Percentiles rank a stretch among this genome's conserved stretches.
Conservation (phyloP, 1,140 invertebrate genomes). For the Heliconius hermathena region DNA sequence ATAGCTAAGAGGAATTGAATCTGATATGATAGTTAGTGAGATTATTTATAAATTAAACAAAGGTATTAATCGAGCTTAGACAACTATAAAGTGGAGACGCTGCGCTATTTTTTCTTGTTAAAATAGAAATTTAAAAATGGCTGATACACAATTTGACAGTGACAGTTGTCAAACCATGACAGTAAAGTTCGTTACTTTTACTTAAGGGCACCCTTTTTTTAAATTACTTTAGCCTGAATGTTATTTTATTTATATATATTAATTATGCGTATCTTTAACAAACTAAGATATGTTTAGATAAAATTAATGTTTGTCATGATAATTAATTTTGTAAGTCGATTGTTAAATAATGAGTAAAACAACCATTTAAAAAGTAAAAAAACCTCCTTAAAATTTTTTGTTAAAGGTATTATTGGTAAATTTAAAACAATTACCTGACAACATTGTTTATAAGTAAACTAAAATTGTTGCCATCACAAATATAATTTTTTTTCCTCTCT, state of each 20-base stretch:
- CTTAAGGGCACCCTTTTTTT: neutral
- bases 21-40: constrained; percentile 12
- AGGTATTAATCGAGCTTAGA: constrained; percentile 32
- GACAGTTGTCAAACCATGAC: constrained; percentile 46
- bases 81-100: constrained; percentile 28
- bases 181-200: constrained; percentile 21
- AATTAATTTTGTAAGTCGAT: neutral
- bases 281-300: too few relatives aligned
- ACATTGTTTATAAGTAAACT: too few relatives aligned
- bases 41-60: constrained; percentile 24
- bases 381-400: too few relatives aligned
- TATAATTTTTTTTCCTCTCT: neutral
- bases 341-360: neutral
- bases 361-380: too few relatives aligned
- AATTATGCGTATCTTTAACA: too few relatives aligned
- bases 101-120: constrained; percentile 47
- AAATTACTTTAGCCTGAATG: constrained; percentile 3
- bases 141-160: constrained; percentile 41
- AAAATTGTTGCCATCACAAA: neutral
- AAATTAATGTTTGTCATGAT: too few relatives aligned
- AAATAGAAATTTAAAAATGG: constrained; percentile 42
- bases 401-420: too few relatives aligned
- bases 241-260: neutral
- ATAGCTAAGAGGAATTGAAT: constrained; percentile 20
- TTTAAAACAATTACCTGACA: too few relatives aligned